Base-by-base conservation (phyloP, 2,113 vertebrate species). In the Picathartes gymnocephalus region DNA sequence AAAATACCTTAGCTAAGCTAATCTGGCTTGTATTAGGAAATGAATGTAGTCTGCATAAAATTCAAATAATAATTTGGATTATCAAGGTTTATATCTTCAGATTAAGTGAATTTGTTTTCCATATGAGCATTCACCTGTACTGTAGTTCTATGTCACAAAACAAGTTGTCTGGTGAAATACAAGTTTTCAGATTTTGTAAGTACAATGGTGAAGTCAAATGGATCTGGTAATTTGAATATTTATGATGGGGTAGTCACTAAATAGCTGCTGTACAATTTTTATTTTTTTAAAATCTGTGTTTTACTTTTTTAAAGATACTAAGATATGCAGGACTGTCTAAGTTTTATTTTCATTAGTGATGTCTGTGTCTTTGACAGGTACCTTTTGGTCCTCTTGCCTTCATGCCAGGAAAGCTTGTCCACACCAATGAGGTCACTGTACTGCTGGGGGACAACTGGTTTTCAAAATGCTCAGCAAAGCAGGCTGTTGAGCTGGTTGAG, bases 391-490 rank as follows among this genome's bases (percentile, higher is more conserved):
- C 99, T 50, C 98, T 99, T 98, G 99, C 99, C 95, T 99, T 99
- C 97, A 99, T 99, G 98, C 99, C 99, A 16, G 99, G 99, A 96
- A 99, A 98, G 54, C 98, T 99, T 81, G 98, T 99, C 88, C 98
- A 98, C 94, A 99, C 99, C 72, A 99, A 99, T 78, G 99, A 99
- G 97, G 93, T 99, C 91, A 99, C 98, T 2, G 99, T 99, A 88
- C 91, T 99, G 81, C 98, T 99, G 39, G 99, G 99, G 30, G 99
- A 99, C 97, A 99, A 99, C 97, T 99, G 99, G 99, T 99, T 99
- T 93, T 97, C 99, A 35, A 99, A 99, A 97, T 99, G 99, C 93
- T 99, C 99, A 15, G 98, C 99, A 81, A 99, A 99, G 95, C 98
- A 99, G 93, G 99, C 99, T 21, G 81, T 98, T 60, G 97, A 93